These are phyloP conservation scores for Dioctria rufipes DNA, from an alignment of 2,888 invertebrate genomes.

Conservation along the genomic window DNA sequence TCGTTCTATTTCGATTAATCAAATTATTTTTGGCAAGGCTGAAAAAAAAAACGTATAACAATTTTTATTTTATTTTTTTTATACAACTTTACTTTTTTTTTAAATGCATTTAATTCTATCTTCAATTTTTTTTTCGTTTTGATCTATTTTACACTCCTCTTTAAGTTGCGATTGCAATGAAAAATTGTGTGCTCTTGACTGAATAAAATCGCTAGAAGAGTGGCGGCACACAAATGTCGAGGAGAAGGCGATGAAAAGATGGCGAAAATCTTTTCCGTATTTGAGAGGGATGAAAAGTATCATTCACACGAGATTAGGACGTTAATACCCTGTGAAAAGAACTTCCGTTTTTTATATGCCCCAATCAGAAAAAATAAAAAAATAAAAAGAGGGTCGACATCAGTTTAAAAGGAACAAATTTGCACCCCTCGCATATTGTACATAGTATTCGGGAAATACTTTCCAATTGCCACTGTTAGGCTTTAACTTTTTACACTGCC, in stretches of 20 bases:
- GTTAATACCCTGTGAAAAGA: conserved; percentile 60
- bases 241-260: conserved; percentile 19
- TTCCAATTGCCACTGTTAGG: conserved; percentile 18
- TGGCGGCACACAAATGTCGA: background rate
- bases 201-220: background rate
- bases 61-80: too few relatives aligned
- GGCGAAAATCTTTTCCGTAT: conserved; percentile 43
- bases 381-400: conserved; percentile 24
- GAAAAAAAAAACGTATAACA: too few relatives aligned
- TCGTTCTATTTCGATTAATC: too few relatives aligned
- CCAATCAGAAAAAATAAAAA: conserved; percentile 7
- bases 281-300: conserved; percentile 56
- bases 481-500: too few relatives aligned
- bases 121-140: too few relatives aligned
- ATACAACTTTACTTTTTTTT: too few relatives aligned
- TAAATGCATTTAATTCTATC: too few relatives aligned
- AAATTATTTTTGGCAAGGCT: too few relatives aligned
- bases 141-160: too few relatives aligned
- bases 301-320: conserved; percentile 61
- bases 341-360: conserved; percentile 59
- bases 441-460: background rate
- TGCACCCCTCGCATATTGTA: background rate
- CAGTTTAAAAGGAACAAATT: conserved; percentile 16
- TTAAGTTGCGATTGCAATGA: background rate
- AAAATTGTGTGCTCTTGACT: background rate